A percentile compares a stretch with the other conserved stretches of the same genome.
These are phyloP conservation scores for Drosophila subsilvestris DNA, from an alignment of 2,888 invertebrate genomes.

Conservation along the genomic window DNA sequence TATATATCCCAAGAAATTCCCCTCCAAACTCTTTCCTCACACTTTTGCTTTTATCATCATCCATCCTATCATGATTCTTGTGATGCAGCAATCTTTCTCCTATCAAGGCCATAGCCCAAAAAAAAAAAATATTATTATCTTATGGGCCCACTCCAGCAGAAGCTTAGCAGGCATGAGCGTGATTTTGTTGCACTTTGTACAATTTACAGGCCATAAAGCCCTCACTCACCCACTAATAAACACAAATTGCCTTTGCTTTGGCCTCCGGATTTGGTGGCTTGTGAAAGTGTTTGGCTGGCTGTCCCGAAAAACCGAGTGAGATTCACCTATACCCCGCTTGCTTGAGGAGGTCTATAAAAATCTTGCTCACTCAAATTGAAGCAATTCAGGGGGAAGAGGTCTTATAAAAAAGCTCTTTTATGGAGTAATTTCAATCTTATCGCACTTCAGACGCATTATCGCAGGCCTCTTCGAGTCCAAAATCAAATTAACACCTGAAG, in stretches of 20 bases:
- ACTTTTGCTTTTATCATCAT: not conserved
- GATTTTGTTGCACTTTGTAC: conserved; percentile 51
- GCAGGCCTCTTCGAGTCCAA: conserved; percentile 47
- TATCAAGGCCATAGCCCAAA: not conserved
- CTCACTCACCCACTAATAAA: conserved; percentile 56
- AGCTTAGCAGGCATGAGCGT: conserved; percentile 32
- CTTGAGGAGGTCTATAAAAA: conserved; percentile 55
- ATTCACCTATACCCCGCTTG: conserved; percentile 29
- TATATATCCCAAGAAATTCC: not conserved
- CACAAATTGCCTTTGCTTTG: conserved; percentile 39
- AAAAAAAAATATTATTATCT: conserved; percentile 32
- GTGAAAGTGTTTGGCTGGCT: conserved; percentile 38
- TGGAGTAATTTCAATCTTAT: conserved; percentile 63
- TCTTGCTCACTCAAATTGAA: conserved; percentile 39
- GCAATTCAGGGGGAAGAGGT: conserved; percentile 4
- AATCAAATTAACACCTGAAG: conserved; percentile 76
- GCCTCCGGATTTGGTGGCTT: conserved; percentile 27
- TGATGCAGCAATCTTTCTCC: conserved; percentile 6
- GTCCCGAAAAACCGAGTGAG: conserved; percentile 9
- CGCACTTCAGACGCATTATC: conserved; percentile 59
- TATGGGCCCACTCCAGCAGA: conserved; percentile 15
- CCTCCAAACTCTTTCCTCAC: too few relatives aligned
- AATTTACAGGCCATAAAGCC: conserved; percentile 55
- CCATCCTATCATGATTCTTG: not conserved
- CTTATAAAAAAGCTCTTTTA: conserved; percentile 39